These are phyloP conservation scores for Sciurus carolinensis DNA, from an alignment of 2,797 vertebrate species.

Conservation along the genomic window DNA sequence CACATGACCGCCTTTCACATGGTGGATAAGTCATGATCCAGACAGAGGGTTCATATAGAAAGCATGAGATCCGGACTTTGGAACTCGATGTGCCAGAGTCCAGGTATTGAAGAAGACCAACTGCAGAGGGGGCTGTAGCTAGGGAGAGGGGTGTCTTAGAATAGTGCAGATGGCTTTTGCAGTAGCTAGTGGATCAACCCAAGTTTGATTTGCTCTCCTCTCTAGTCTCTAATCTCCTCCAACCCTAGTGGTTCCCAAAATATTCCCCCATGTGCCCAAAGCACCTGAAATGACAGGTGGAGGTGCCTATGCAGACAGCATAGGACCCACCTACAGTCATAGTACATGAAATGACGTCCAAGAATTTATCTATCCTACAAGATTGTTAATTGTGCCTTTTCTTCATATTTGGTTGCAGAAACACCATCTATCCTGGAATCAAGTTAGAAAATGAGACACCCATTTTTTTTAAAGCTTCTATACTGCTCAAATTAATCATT, in stretches of 20 bases:
- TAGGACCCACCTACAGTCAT: not conserved
- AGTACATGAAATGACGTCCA: not conserved
- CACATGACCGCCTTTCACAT: not conserved
- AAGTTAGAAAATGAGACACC: too few species aligned
- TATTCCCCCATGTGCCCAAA: not conserved
- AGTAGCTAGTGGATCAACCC: too few species aligned
- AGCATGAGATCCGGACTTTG: not conserved
- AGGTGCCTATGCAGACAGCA: too few species aligned
- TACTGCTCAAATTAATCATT: too few species aligned
- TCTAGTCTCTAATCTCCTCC: not conserved
- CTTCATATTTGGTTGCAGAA: not conserved
- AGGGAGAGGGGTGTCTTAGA: too few species aligned
- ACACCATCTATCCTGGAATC: not conserved
- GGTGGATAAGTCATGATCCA: not conserved
- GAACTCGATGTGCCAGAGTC: too few species aligned
- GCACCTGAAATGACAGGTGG: too few species aligned
- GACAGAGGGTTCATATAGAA: not conserved
- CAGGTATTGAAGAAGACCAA: too few species aligned
- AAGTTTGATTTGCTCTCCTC: slow-evolving; percentile 3
- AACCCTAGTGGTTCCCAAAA: not conserved
- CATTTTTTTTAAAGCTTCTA: too few species aligned
- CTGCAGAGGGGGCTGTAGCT: too few species aligned
- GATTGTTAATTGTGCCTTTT: not conserved
- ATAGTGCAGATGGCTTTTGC: too few species aligned
- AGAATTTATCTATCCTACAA: too few species aligned